Evolutionary conservation across 1,140 invertebrate genomes (phyloP).

Genomic region (Mylabris phalerata): DNA sequence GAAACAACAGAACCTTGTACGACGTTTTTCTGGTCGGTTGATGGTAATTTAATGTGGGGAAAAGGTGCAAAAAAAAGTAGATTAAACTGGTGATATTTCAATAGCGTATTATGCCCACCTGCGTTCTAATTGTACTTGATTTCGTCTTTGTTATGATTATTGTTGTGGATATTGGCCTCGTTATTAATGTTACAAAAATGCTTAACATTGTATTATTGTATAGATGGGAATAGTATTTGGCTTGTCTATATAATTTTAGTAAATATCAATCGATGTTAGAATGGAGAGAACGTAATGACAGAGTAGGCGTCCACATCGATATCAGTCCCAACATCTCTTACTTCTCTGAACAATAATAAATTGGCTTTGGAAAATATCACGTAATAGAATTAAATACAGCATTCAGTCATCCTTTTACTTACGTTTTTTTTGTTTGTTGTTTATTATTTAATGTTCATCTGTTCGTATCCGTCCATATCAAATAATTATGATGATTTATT

Average conservation of each 20-base stretch:
- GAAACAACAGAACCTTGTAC: no score
- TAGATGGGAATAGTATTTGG: no score
- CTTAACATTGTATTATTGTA: no score
- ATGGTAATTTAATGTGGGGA: no score
- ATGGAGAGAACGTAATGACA: slow-evolving; percentile 26
- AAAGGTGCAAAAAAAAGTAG: no score
- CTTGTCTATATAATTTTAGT: slow-evolving; percentile 25
- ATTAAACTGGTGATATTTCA: no score
- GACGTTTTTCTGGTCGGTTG: no score
- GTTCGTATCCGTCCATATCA: slow-evolving; percentile 12
- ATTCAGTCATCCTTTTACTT: slow-evolving; percentile 41
- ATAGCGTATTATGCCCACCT: no score
- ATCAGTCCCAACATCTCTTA: slow-evolving; percentile 27
- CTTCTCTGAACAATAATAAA: slow-evolving; percentile 33
- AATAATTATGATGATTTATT: neutral
- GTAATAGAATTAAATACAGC: slow-evolving; percentile 41
- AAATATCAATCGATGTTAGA: slow-evolving; percentile 28
- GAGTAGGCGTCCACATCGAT: slow-evolving; percentile 15
- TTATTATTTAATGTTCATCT: slow-evolving; percentile 39
- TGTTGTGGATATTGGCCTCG: no score
- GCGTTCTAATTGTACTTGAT: no score
- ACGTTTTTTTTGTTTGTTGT: slow-evolving; percentile 33
- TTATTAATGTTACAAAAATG: no score
- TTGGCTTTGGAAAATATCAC: slow-evolving; percentile 38
- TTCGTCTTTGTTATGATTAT: no score